Conservation (phyloP, 2,888 invertebrate genomes). For the Mimachlamys varia region DNA sequence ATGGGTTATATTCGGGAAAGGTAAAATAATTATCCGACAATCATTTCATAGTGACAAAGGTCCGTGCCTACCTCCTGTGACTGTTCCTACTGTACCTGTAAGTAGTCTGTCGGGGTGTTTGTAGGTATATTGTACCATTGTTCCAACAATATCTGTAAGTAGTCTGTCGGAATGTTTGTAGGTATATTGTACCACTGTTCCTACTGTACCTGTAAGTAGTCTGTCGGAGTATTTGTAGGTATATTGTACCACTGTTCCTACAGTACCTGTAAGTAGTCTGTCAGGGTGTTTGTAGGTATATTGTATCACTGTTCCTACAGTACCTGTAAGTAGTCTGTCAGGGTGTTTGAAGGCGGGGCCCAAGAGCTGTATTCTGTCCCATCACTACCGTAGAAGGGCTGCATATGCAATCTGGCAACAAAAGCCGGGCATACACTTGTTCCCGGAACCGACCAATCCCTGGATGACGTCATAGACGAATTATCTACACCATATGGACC, state of each 20-base stretch:
- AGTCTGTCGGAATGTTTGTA: background rate
- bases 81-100: too few relatives aligned
- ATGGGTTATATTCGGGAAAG: too few relatives aligned
- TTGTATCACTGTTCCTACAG: background rate
- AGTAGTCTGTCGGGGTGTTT: too few relatives aligned
- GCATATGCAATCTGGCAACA: background rate
- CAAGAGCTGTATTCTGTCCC: background rate
- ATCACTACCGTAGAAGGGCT: background rate
- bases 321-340: background rate
- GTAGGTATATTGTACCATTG: background rate
- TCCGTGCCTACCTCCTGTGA: too few relatives aligned
- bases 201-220: too few relatives aligned
- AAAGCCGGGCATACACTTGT: background rate
- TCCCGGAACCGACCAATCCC: conserved; percentile 8
- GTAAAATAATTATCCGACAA: too few relatives aligned
- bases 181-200: too few relatives aligned
- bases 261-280: background rate
- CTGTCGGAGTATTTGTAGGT: background rate
- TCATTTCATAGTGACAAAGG: too few relatives aligned
- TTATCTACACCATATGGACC: background rate
- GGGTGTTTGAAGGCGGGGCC: background rate
- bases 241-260: background rate
- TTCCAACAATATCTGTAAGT: background rate
- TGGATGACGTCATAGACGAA: background rate
- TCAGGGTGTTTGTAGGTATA: background rate